phyloP scores from a whole-genome alignment of 1,140 invertebrate species.

The Diabrotica virgifera region DNA sequence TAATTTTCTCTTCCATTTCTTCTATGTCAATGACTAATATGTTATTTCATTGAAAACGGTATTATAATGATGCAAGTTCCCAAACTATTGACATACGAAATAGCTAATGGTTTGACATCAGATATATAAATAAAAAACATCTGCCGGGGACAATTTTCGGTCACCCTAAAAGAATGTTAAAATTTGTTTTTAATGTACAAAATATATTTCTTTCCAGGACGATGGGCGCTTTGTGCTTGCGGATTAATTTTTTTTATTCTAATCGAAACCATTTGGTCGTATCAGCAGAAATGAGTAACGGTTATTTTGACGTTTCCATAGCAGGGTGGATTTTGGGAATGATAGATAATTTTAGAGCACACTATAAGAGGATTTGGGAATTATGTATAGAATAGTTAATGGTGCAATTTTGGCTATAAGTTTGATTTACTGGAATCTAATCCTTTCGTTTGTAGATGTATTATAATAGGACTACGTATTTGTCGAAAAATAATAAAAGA shows the following conservation, averaged over 20 bases:
- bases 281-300: not conserved
- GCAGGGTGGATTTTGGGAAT: not conserved
- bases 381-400: too few species aligned
- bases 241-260: constrained; percentile 3
- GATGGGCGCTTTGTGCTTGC: not conserved
- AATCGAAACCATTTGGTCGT: not conserved
- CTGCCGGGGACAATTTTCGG: not conserved
- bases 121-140: constrained; percentile 3
- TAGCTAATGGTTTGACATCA: not conserved
- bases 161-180: not conserved
- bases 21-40: too few species aligned
- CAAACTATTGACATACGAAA: not conserved
- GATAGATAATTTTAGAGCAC: not conserved
- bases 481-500: too few species aligned
- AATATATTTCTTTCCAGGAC: constrained; percentile 2
- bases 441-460: too few species aligned
- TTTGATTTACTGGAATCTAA: too few species aligned
- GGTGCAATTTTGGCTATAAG: too few species aligned
- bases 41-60: too few species aligned
- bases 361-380: too few species aligned
- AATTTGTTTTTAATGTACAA: constrained; percentile 1
- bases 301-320: not conserved
- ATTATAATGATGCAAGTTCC: too few species aligned
- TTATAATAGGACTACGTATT: too few species aligned
- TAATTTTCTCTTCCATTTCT: too few species aligned